Base-by-base conservation (phyloP, 2,888 invertebrate species). In the Scaeva pyrastri region DNA sequence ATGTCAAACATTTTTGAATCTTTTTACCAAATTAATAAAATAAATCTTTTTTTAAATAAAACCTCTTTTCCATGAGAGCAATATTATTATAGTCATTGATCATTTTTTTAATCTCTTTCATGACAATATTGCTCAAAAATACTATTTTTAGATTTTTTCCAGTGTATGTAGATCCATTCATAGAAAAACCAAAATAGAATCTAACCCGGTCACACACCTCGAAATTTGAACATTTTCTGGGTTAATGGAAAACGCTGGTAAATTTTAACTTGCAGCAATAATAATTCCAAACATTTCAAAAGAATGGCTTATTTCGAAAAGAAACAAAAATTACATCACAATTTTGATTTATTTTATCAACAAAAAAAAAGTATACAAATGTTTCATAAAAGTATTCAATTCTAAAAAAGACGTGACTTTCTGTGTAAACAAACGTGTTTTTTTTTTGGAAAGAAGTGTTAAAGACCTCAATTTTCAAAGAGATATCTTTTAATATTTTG, bases 381-480 rank as follows among this genome's bases (percentile, higher is more conserved):
- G 23, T 23, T 52, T 52, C 52, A 52, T 52, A 26, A 52, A 52
- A 60, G 41, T 60, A 14, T 60, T 60, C 41, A 21, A 14, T 14
- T 41, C 39, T 21, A 39, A 41, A 60, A 60, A 41, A 39, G 60
- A 60, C 60, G 60, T 60, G 60, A 60, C 60, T 60, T 60, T 60
- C 41, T 39, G 41, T 21, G 60, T 60, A 60, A 60, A 60, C 60
- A 60, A 60, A 41, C n/a, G n/a, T n/a, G n/a, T n/a, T n/a, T n/a
- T 39, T 14, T n/a, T 48, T 48, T 19, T 14, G 5, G 5, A 12
- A 12, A 8, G 1, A 60, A 60, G 60, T 60, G 60, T 60, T 58
- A 60, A 60, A 60, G 60, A 60, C 60, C 60, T 60, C 60, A 60
- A 60, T 60, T 41, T 60, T 60, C 60, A 60, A 60, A 60, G 60